phyloP scores from a whole-genome alignment of 2,797 vertebrate species.

The Danio kyathit region DNA sequence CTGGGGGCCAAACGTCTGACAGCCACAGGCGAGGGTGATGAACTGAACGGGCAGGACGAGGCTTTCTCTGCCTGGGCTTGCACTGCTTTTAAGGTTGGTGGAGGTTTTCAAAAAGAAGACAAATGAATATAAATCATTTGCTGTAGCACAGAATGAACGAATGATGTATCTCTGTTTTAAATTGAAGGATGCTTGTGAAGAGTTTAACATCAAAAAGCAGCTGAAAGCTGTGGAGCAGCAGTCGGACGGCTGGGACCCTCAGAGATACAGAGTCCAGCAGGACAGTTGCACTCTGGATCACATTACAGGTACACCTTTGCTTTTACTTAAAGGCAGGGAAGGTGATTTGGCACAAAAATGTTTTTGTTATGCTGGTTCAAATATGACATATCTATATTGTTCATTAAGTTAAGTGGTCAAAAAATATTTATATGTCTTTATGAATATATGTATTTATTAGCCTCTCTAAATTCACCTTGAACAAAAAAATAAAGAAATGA shows the following conservation, averaged over 20 bases:
- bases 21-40: constrained; percentile 82
- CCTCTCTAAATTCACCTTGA: no score
- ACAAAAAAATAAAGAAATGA: not conserved
- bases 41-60: constrained; percentile 83
- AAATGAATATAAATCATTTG: not conserved
- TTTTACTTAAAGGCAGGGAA: no score
- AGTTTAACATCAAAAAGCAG: constrained; percentile 76
- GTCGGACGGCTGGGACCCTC: constrained; percentile 76
- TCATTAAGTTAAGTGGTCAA: no score
- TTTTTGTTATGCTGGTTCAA: no score
- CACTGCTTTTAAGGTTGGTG: constrained; percentile 74
- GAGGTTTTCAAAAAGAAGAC: no score
- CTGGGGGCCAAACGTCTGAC: constrained; percentile 79
- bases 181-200: constrained; percentile 80
- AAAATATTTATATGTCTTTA: no score
- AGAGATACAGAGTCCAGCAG: constrained; percentile 71
- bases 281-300: constrained; percentile 73
- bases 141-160: not conserved
- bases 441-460: no score
- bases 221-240: constrained; percentile 73
- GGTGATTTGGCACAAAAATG: no score
- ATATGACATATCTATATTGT: no score
- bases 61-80: constrained; percentile 82
- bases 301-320: constrained; percentile 75
- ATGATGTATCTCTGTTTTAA: not conserved